These are phyloP conservation scores for Agriopis aurantiaria DNA, from an alignment of 2,888 invertebrate genomes.

Conservation along the genomic window DNA sequence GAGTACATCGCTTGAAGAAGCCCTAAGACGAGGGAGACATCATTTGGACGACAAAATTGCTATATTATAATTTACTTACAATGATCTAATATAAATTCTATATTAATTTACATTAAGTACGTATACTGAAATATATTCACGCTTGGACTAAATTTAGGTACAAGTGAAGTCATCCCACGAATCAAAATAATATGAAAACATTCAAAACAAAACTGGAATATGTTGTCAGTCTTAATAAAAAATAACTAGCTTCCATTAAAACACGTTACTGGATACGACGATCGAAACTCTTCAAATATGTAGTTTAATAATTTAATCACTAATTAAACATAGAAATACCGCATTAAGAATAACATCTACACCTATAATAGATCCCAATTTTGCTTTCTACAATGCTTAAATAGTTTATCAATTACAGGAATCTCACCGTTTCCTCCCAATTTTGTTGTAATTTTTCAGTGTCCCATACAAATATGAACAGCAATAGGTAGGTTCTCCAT, in stretches of 20 bases:
- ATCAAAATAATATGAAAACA: constrained; percentile 58
- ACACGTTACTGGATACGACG: constrained; percentile 51
- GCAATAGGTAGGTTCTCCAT: constrained; percentile 83
- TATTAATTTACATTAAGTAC: constrained; percentile 85
- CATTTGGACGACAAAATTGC: constrained; percentile 76
- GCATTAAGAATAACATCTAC: constrained; percentile 78
- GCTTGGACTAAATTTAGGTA: constrained; percentile 82
- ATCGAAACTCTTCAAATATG: constrained; percentile 51
- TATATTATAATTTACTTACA: constrained; percentile 83
- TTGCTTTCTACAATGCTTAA: constrained; percentile 80
- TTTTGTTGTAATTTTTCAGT: constrained; percentile 59
- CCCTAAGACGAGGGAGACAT: constrained; percentile 61
- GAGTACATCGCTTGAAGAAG: constrained; percentile 67
- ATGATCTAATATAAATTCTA: constrained; percentile 86
- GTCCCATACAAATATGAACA: constrained; percentile 80
- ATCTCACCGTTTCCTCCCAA: constrained; percentile 80
- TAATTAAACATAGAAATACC: constrained; percentile 78
- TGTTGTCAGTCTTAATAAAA: constrained; percentile 82
- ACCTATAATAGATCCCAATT: constrained; percentile 76
- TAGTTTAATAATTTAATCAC: constrained; percentile 71
- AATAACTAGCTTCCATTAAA: constrained; percentile 71
- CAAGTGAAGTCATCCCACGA: constrained; percentile 68
- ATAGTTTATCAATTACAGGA: constrained; percentile 81
- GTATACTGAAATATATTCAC: constrained; percentile 85
- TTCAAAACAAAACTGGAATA: constrained; percentile 81